Evolutionary conservation across 1,140 invertebrate species (phyloP).

Genomic region (Eubasilissa regina): DNA sequence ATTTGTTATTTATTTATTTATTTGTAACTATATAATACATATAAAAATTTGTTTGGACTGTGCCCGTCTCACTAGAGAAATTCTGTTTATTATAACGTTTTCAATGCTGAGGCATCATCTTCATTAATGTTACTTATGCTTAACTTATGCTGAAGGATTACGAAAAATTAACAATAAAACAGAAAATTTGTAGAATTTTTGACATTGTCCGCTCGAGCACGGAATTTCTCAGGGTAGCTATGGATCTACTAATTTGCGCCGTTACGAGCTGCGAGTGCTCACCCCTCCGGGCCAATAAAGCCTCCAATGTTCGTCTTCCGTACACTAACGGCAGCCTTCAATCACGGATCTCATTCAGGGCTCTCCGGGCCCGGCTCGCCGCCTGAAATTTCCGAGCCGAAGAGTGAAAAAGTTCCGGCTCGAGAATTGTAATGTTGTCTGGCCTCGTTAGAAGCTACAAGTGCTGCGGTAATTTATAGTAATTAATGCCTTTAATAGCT

Average conservation of each 20-base stretch:
- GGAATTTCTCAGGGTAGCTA: background rate
- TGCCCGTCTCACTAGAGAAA: no score
- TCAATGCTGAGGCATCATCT: no score
- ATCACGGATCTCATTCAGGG: constrained; percentile 30
- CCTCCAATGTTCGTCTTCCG: constrained; percentile 36
- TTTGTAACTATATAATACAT: no score
- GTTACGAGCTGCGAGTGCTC: constrained; percentile 23
- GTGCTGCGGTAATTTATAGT: constrained; percentile 20
- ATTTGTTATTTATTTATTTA: no score
- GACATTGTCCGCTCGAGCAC: background rate
- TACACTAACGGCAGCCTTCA: constrained; percentile 42
- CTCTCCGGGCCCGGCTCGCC: background rate
- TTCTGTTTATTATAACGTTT: no score
- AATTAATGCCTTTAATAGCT: constrained; percentile 23
- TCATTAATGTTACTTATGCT: no score
- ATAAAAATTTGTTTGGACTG: no score
- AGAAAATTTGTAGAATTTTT: no score
- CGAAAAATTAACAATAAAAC: no score
- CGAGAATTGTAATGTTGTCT: constrained; percentile 21
- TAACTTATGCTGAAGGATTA: no score
- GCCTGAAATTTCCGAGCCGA: constrained; percentile 11
- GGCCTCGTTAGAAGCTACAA: constrained; percentile 21
- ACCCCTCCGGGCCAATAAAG: constrained; percentile 39
- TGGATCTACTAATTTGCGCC: constrained; percentile 31
- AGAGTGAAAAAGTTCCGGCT: constrained; percentile 10